Conservation (phyloP, 2,797 vertebrate genomes). For the Balearica regulorum region DNA sequence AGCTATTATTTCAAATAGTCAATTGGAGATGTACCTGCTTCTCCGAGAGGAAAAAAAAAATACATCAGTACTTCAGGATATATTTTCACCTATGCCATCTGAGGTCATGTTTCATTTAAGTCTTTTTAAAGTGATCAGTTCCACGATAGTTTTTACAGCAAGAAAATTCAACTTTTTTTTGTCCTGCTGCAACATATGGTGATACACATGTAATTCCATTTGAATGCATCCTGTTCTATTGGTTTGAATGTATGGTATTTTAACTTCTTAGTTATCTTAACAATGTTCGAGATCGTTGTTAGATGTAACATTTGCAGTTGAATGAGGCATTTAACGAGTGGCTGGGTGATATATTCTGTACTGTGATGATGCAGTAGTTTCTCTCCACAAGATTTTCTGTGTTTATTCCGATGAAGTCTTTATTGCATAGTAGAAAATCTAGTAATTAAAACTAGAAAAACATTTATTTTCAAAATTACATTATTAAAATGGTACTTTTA, state of each 20-base stretch:
- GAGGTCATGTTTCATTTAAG: not conserved
- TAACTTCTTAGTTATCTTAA: slow-evolving; percentile 35
- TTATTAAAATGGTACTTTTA: not conserved
- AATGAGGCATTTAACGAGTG: slow-evolving; percentile 46
- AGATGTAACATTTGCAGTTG: slow-evolving; percentile 24
- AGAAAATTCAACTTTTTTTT: not conserved
- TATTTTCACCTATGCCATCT: not conserved
- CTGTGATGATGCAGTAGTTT: slow-evolving; percentile 28
- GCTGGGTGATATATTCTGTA: slow-evolving; percentile 21
- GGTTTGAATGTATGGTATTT: not conserved
- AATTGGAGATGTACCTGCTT: not conserved
- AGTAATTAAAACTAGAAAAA: slow-evolving; percentile 43
- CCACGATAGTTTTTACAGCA: not conserved
- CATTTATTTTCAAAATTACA: slow-evolving; percentile 9
- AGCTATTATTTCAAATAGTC: not conserved
- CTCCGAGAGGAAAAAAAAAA: not conserved
- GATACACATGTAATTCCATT: not conserved
- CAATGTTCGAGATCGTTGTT: slow-evolving; percentile 4
- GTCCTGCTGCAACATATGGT: not conserved
- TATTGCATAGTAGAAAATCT: slow-evolving; percentile 31
- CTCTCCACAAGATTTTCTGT: slow-evolving; percentile 14
- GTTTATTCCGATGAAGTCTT: slow-evolving; percentile 20
- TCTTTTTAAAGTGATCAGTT: not conserved
- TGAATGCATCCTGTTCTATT: not conserved
- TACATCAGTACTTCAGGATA: not conserved